phyloP scores from a whole-genome alignment of 2,888 invertebrate species.

The Polydesmus complanatus region DNA sequence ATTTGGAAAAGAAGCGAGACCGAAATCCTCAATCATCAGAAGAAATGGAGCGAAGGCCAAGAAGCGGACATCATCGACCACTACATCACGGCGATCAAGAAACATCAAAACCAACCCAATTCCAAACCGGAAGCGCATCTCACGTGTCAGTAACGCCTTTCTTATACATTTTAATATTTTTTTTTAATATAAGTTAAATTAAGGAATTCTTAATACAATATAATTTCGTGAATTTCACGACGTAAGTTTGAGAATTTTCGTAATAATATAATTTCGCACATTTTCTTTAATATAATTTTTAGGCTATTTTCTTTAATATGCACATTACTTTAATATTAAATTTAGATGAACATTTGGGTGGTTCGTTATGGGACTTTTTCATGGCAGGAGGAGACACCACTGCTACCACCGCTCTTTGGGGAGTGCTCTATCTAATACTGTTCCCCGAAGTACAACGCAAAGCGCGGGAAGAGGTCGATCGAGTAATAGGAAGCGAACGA shows the following conservation, averaged over 20 bases:
- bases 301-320: neutral
- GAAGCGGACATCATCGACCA: neutral
- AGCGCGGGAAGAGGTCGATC: conserved; percentile 25
- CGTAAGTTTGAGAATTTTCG: too few relatives aligned
- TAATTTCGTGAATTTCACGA: too few relatives aligned
- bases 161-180: too few relatives aligned
- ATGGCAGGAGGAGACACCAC: too few relatives aligned
- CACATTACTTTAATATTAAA: neutral
- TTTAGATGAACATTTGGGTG: too few relatives aligned
- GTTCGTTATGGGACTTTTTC: conserved; percentile 13
- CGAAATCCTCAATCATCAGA: neutral
- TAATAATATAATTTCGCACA: too few relatives aligned
- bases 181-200: too few relatives aligned
- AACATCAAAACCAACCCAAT: too few relatives aligned
- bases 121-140: too few relatives aligned
- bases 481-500: conserved; percentile 22
- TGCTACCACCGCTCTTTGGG: conserved; percentile 19
- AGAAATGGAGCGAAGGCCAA: neutral
- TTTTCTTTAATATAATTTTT: too few relatives aligned
- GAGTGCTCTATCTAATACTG: conserved; percentile 11
- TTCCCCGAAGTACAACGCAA: conserved; percentile 22
- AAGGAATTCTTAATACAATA: too few relatives aligned
- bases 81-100: neutral
- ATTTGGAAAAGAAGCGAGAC: neutral
- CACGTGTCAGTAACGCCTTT: too few relatives aligned